Evolutionary conservation across 2,797 vertebrate species (phyloP).

Genomic region (Jordanella pulchra): DNA sequence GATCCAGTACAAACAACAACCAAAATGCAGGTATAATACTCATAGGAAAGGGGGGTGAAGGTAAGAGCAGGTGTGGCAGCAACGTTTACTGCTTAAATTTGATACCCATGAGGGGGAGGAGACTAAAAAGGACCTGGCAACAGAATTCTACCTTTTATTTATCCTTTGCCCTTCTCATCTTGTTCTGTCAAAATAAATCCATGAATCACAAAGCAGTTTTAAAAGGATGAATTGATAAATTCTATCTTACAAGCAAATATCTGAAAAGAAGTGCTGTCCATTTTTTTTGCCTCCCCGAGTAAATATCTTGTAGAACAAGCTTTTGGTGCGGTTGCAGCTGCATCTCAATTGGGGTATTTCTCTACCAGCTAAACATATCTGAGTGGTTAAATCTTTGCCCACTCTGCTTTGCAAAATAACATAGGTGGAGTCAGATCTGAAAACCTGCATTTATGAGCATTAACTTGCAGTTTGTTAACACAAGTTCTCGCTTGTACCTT

Average conservation of each 20-base stretch:
- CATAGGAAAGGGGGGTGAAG: slow-evolving; percentile 21
- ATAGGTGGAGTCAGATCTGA: background rate
- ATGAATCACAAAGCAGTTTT: background rate
- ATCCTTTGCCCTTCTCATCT: background rate
- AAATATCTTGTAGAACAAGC: no score
- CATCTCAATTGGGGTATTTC: no score
- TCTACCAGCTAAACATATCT: background rate
- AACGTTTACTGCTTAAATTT: slow-evolving; percentile 18
- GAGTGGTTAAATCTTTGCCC: background rate
- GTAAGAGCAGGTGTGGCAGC: slow-evolving; percentile 39
- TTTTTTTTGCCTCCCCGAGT: no score
- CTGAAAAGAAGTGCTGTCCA: background rate
- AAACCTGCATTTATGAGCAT: background rate
- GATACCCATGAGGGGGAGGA: slow-evolving; percentile 10
- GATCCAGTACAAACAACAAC: slow-evolving; percentile 21
- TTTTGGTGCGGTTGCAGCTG: no score
- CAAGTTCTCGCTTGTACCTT: background rate
- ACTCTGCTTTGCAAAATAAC: background rate
- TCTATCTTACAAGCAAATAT: background rate
- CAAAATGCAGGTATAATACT: slow-evolving; percentile 17
- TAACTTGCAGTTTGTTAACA: background rate
- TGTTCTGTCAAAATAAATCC: background rate
- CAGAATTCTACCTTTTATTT: background rate
- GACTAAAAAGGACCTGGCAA: background rate
- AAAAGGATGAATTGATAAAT: background rate